Evolutionary conservation across 2,113 vertebrate species (phyloP).

Genomic region (Mastomys coucha): DNA sequence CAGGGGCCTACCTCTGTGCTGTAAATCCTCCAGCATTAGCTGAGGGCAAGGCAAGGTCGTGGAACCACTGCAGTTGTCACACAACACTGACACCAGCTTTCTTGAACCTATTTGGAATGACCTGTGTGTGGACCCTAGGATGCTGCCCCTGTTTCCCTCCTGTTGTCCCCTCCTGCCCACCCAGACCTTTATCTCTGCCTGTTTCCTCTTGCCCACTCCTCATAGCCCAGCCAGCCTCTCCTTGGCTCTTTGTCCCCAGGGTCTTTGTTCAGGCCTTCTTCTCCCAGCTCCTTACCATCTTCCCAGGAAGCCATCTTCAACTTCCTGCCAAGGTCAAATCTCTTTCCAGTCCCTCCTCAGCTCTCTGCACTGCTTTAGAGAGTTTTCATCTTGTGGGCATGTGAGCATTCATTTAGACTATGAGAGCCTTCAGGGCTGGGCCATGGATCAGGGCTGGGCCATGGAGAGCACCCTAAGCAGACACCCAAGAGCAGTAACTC

Average conservation of each 20-base stretch:
- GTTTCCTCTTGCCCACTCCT: not conserved
- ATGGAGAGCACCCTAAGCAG: fast-evolving
- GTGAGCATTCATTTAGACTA: not conserved
- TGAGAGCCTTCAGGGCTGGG: not conserved
- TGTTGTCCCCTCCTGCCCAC: fast-evolving
- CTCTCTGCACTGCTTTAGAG: not conserved
- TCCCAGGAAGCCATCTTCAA: not conserved
- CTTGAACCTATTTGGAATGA: not conserved
- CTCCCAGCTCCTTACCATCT: not conserved
- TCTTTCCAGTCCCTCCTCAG: not conserved
- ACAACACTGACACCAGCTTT: not conserved
- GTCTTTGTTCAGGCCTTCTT: not conserved
- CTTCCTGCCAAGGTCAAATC: not conserved
- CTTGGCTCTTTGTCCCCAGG: not conserved
- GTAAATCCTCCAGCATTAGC: not conserved
- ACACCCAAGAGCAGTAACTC: not conserved
- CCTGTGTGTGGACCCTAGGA: not conserved
- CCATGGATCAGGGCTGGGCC: too few relatives aligned
- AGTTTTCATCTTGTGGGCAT: not conserved
- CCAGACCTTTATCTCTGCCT: not conserved
- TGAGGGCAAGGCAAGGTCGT: fast-evolving
- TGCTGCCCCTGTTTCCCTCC: not conserved
- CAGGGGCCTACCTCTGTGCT: fast-evolving
- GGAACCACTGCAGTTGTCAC: not conserved
- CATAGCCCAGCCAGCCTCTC: not conserved